phyloP scores from a whole-genome alignment of 2,113 vertebrate species.

The Pterocles gutturalis region DNA sequence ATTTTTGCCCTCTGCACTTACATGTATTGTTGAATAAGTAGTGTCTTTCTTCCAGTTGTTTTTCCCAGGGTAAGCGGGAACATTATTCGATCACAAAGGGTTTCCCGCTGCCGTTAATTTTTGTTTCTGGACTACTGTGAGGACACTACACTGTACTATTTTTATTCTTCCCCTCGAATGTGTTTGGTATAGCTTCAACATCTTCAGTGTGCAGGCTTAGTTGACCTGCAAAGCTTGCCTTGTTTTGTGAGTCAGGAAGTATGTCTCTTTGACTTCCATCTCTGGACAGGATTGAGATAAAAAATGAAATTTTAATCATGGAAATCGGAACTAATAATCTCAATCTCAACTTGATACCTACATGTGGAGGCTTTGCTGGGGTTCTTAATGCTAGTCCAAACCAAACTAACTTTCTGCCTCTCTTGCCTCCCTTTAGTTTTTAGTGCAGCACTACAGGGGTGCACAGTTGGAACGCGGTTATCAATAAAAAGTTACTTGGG shows the following conservation, averaged over 20 bases:
- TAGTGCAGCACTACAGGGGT: background rate
- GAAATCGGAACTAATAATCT: background rate
- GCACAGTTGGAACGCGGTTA: background rate
- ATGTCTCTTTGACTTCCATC: background rate
- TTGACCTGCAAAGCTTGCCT: background rate
- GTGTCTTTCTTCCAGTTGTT: background rate
- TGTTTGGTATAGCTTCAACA: background rate
- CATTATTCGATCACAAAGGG: background rate
- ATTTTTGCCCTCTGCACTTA: background rate
- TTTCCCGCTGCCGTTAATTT: background rate
- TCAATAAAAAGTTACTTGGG: background rate
- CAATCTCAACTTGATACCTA: background rate
- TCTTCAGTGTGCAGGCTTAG: background rate
- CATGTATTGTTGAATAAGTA: background rate
- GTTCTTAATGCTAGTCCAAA: background rate
- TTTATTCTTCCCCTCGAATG: background rate
- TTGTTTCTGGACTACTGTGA: background rate
- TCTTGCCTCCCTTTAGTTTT: background rate
- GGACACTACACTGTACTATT: background rate
- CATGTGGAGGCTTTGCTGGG: background rate
- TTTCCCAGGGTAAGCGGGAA: background rate
- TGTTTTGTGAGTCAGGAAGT: background rate
- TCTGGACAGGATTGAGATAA: background rate
- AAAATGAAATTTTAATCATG: background rate
- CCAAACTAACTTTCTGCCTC: background rate